These are phyloP conservation scores for Isotomurus palustris DNA, from an alignment of 2,888 invertebrate genomes.

Conservation along the genomic window DNA sequence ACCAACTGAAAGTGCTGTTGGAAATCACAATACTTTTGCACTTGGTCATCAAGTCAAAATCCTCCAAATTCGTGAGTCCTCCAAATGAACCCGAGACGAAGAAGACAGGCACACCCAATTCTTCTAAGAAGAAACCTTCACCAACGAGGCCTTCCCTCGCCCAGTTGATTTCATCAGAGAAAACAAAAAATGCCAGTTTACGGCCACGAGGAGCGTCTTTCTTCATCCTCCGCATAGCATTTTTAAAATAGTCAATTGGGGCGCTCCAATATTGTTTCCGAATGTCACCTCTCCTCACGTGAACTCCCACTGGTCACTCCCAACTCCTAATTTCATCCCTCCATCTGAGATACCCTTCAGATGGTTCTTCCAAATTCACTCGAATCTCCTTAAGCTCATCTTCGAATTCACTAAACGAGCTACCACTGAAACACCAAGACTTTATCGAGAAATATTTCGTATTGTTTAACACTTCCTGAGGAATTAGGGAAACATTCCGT, in stretches of 20 bases:
- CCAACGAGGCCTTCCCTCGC: background rate
- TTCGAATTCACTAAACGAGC: no score
- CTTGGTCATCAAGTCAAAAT: background rate
- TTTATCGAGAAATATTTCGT: no score
- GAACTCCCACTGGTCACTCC: background rate
- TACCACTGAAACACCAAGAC: no score
- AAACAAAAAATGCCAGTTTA: background rate
- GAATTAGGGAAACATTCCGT: no score
- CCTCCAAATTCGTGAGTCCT: background rate
- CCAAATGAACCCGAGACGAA: background rate
- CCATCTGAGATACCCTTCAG: no score
- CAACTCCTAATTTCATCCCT: background rate
- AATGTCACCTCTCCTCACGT: background rate
- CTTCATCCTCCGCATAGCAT: background rate
- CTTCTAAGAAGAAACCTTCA: background rate
- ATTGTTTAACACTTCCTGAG: no score
- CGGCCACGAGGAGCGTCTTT: background rate
- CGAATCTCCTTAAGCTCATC: no score
- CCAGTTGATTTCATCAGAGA: background rate
- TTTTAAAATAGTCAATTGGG: background rate
- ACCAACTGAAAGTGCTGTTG: background rate
- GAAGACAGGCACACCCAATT: background rate
- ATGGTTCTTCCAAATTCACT: no score
- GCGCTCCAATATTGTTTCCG: background rate
- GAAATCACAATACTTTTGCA: background rate